Evolutionary conservation across 2,888 invertebrate genomes (phyloP).

Genomic region (Acanthacorydalis orientalis): DNA sequence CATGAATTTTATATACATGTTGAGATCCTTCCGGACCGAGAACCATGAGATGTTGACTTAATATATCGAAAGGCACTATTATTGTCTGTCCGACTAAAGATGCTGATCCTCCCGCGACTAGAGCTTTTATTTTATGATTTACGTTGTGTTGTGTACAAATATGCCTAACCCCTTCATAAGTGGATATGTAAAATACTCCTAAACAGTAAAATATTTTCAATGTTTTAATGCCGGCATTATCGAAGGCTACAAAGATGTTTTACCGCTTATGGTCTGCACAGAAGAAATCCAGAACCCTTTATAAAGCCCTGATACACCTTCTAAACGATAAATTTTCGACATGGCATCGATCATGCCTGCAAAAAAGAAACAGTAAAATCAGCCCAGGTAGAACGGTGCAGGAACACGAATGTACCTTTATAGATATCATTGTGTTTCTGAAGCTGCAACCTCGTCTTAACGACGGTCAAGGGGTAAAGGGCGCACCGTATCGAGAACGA

Average conservation of each 20-base stretch:
- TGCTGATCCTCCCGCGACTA: conserved; percentile 80
- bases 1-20: conserved; percentile 12
- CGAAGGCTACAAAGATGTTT: conserved; percentile 2
- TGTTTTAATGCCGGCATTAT: background rate
- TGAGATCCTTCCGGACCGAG: conserved; percentile 37
- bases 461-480: conserved; percentile 82
- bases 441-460: conserved; percentile 86
- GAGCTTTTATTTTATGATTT: conserved; percentile 51
- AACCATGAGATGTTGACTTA: conserved; percentile 95
- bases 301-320: conserved; percentile 78
- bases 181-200: conserved; percentile 82
- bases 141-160: conserved; percentile 49
- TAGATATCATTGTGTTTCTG: conserved; percentile 72
- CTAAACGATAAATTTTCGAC: conserved; percentile 64
- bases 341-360: conserved; percentile 72
- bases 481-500: conserved; percentile 60
- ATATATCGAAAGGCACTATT: conserved; percentile 90
- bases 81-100: conserved; percentile 89
- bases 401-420: conserved; percentile 33
- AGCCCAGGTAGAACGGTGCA: background rate
- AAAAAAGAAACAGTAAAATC: conserved; percentile 11
- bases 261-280: conserved; percentile 36
- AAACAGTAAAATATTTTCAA: conserved; percentile 21
- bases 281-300: conserved; percentile 92
- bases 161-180: conserved; percentile 83